A percentile compares a stretch with the other conserved stretches of the same genome.
These are phyloP conservation scores for Oceanites oceanicus DNA, from an alignment of 2,113 vertebrate species.

Conservation along the genomic window DNA sequence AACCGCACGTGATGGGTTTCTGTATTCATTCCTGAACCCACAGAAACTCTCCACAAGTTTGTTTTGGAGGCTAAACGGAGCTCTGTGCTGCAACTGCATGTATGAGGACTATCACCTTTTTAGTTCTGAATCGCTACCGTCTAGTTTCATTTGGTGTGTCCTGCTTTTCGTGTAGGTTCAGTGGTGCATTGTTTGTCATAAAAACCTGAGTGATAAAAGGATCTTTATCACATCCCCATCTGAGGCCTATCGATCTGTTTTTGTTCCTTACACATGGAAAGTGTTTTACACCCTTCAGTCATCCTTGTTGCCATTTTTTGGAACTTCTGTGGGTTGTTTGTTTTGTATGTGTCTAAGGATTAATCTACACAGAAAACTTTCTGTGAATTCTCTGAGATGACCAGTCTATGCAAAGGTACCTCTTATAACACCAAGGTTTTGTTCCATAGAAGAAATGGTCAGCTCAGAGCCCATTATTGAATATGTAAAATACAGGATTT, in stretches of 20 bases:
- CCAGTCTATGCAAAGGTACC: background rate
- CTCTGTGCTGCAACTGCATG: background rate
- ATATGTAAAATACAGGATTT: background rate
- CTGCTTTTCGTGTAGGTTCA: background rate
- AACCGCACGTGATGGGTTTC: background rate
- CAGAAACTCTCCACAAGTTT: accelerated
- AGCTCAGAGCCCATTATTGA: background rate
- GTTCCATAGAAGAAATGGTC: background rate
- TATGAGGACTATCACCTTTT: background rate
- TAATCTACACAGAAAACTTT: background rate
- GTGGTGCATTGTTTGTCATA: background rate
- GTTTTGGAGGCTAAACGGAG: background rate
- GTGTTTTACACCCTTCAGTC: background rate
- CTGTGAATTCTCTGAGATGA: background rate
- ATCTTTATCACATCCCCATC: background rate
- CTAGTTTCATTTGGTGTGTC: background rate
- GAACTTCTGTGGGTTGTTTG: background rate
- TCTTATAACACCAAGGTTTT: background rate
- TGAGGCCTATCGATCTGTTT: background rate
- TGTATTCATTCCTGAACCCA: background rate
- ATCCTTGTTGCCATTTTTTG: background rate
- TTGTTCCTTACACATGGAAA: background rate
- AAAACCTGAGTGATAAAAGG: background rate
- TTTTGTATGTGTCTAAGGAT: background rate
- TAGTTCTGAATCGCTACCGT: background rate